A percentile compares a stretch with the other conserved stretches of the same genome.
These are phyloP conservation scores for Brachionus koreanus DNA, from an alignment of 1,140 invertebrate genomes.

Conservation along the genomic window DNA sequence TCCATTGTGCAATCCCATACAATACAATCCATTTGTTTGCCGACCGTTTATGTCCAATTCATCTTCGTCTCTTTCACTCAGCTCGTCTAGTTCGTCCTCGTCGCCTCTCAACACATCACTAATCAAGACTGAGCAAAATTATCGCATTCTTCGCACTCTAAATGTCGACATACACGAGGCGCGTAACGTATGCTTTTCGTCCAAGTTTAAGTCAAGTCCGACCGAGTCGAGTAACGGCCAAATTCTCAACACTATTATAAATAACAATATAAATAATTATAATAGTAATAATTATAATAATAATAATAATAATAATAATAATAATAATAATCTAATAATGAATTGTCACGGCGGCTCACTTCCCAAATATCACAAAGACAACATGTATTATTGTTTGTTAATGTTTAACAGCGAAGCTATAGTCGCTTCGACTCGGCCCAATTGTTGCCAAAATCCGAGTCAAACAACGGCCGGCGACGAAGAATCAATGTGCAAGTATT, in stretches of 20 bases:
- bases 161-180: slow-evolving; percentile 42
- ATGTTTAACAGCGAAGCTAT: slow-evolving; percentile 28
- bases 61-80: background rate
- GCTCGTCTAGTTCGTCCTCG: slow-evolving; percentile 23
- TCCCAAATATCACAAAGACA: slow-evolving; percentile 28
- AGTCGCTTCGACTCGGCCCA: background rate
- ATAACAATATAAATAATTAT: background rate
- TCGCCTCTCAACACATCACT: background rate
- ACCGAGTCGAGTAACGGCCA: background rate
- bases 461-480: no score
- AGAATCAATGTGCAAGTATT: background rate
- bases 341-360: background rate
- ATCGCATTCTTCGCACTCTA: slow-evolving; percentile 15
- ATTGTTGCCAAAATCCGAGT: background rate
- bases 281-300: no score
- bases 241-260: background rate
- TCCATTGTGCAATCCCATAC: slow-evolving; percentile 31
- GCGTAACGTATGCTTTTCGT: background rate
- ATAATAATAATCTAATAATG: no score
- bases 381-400: slow-evolving; percentile 29
- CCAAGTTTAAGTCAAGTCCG: background rate
- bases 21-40: slow-evolving; percentile 4
- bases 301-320: no score
- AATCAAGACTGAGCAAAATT: slow-evolving; percentile 6
- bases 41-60: background rate